These are phyloP conservation scores for Halcyon chelicuti DNA, from an alignment of 2,797 vertebrate species.

Conservation along the genomic window DNA sequence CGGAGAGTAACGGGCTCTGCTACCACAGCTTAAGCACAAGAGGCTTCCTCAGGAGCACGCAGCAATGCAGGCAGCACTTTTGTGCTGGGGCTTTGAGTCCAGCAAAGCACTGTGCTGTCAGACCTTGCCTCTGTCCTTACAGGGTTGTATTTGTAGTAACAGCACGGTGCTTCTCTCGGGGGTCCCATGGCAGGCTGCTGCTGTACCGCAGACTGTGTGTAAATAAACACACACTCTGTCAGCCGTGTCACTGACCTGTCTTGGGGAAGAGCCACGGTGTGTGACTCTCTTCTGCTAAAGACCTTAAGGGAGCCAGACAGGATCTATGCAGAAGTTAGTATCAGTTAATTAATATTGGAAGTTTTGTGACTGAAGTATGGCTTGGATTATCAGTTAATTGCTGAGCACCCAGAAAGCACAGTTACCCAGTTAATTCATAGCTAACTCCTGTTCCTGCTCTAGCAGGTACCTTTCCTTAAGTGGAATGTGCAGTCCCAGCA, in stretches of 20 bases:
- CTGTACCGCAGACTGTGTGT: background rate
- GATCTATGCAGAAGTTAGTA: background rate
- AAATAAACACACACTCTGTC: background rate
- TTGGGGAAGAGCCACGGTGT: background rate
- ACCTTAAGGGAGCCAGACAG: background rate
- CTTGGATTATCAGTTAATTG: background rate
- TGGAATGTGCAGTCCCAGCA: background rate
- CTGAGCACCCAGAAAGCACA: background rate
- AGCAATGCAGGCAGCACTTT: accelerated
- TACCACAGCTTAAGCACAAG: accelerated
- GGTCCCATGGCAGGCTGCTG: background rate
- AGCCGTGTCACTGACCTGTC: background rate
- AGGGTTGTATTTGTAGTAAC: accelerated
- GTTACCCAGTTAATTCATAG: background rate
- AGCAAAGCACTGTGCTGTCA: background rate
- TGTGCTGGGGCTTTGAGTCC: background rate
- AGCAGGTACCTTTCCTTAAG: background rate
- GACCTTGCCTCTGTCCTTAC: background rate
- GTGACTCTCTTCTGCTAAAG: background rate
- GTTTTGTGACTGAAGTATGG: background rate
- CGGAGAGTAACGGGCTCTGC: background rate
- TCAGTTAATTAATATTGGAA: background rate
- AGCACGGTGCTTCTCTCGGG: accelerated
- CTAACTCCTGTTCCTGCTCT: background rate
- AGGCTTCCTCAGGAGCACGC: background rate